Evolutionary conservation across 2,888 invertebrate genomes (phyloP).

Genomic region (Deilephila porcellus): DNA sequence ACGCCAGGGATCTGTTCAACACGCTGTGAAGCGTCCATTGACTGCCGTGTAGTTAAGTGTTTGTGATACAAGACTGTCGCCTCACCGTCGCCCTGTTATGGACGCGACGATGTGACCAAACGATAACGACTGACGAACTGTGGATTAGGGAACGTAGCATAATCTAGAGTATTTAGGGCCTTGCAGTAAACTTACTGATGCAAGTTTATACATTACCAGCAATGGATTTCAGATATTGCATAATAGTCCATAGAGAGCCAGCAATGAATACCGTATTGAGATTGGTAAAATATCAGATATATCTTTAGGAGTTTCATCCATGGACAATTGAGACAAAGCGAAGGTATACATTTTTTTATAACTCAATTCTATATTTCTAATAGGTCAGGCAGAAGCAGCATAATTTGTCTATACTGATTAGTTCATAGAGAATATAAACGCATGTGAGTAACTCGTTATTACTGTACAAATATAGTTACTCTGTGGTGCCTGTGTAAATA

Average conservation of each 20-base stretch:
- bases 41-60: slow-evolving; percentile 44
- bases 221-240: background rate
- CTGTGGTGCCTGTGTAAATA: slow-evolving; percentile 9
- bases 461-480: background rate
- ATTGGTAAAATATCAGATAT: background rate
- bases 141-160: slow-evolving; percentile 29
- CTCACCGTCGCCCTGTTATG: slow-evolving; percentile 38
- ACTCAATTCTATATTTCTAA: background rate
- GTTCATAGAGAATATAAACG: background rate
- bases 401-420: background rate
- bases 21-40: slow-evolving; percentile 64
- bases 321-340: background rate
- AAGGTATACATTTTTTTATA: background rate
- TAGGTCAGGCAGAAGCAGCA: background rate
- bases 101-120: slow-evolving; percentile 37
- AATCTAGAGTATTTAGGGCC: slow-evolving; percentile 22
- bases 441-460: background rate
- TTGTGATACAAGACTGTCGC: slow-evolving; percentile 56
- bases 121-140: slow-evolving; percentile 51
- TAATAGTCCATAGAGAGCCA: background rate
- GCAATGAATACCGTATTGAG: background rate
- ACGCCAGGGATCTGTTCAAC: slow-evolving; percentile 80
- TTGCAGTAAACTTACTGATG: slow-evolving; percentile 22
- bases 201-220: background rate
- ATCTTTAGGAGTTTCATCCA: background rate